Evolutionary conservation across 2,797 vertebrate genomes (phyloP).

Genomic region (Micropoecilia bifurca): DNA sequence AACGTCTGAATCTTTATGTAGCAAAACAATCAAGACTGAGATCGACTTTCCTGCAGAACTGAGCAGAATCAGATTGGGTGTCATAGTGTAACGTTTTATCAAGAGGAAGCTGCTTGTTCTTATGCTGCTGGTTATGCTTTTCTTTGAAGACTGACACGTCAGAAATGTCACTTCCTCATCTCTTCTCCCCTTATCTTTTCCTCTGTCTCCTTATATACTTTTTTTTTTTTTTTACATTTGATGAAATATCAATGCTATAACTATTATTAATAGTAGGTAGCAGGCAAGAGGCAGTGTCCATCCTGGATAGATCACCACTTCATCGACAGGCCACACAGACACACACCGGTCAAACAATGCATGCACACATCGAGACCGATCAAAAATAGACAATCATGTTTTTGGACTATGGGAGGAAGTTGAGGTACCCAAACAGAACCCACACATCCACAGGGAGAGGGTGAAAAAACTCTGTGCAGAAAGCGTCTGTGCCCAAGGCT

Average conservation of each 20-base stretch:
- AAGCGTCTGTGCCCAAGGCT: background rate
- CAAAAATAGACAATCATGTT: background rate
- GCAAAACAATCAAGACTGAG: slow-evolving; percentile 2
- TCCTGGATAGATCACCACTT: too few relatives aligned
- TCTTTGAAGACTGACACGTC: slow-evolving; percentile 32
- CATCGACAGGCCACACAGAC: background rate
- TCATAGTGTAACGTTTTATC: slow-evolving; percentile 17
- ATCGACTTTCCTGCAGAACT: background rate
- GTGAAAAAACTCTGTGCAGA: background rate
- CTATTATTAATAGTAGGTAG: too few relatives aligned
- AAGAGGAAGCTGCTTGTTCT: slow-evolving; percentile 16
- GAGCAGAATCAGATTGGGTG: slow-evolving; percentile 12
- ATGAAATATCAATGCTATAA: background rate
- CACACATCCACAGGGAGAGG: background rate
- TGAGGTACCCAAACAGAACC: background rate
- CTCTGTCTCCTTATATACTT: slow-evolving; percentile 47
- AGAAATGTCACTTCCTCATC: slow-evolving; percentile 11
- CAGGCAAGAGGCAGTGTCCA: too few relatives aligned
- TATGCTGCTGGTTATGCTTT: slow-evolving; percentile 29
- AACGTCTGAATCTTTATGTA: slow-evolving; percentile 8
- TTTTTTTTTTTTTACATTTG: background rate
- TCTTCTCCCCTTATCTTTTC: slow-evolving; percentile 17
- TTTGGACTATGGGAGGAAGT: background rate
- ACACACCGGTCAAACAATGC: background rate
- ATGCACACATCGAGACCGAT: background rate